phyloP scores from a whole-genome alignment of 2,888 invertebrate genomes.

The Allolobophora icterica region DNA sequence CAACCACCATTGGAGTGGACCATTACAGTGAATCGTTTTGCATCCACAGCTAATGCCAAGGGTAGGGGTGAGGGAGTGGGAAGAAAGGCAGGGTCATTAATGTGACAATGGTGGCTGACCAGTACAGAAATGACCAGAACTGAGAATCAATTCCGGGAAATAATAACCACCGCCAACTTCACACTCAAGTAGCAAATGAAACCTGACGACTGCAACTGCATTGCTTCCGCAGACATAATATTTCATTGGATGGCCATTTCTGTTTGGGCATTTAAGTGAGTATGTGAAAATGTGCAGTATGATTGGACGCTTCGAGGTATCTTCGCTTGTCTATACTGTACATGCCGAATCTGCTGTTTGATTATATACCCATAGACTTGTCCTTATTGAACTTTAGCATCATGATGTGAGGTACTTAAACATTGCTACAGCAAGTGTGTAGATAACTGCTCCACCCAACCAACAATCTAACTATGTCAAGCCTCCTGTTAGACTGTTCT shows the following conservation, averaged over 20 bases:
- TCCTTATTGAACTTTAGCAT: background rate
- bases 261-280: background rate
- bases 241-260: background rate
- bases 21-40: background rate
- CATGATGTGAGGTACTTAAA: background rate
- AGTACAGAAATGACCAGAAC: background rate
- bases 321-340: background rate
- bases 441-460: background rate
- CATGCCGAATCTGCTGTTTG: background rate
- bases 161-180: background rate
- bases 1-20: background rate
- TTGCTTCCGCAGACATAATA: background rate
- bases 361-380: background rate
- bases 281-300: background rate
- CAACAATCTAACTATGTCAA: background rate
- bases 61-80: background rate
- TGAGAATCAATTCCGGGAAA: background rate
- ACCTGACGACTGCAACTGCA: background rate
- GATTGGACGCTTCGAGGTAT: background rate
- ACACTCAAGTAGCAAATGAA: background rate
- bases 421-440: background rate
- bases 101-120: background rate
- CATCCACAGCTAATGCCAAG: background rate
- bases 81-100: background rate
- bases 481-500: background rate